Evolutionary conservation across 2,113 vertebrate genomes (phyloP), one percentile per base, ranked within the genome.

Genomic region (Orcinus orca): DNA sequence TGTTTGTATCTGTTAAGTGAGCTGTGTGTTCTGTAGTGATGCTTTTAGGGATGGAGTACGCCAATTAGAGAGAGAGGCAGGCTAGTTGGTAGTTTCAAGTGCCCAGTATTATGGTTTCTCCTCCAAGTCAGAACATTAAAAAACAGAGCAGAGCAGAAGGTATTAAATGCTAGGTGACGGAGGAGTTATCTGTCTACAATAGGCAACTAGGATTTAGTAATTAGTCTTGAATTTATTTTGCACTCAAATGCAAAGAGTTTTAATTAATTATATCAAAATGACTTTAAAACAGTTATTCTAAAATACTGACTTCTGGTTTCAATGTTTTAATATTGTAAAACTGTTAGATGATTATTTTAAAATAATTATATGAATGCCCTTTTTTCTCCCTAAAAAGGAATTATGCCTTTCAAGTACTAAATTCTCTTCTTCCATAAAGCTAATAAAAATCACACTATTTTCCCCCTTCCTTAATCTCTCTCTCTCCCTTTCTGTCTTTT

Each of bases 201-300:
- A 62, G 53, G 10, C 44, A 88, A 36, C 18, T 71, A 29, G 18
- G 13, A 65, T 76, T 88, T 84, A 65, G 74, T 76, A 93, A 79
- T 47, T 77, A 85, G 58, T 31, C 67, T 95, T 55, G 21, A 80
- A 63, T 87, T 95, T 47, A 84, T 87, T 90, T 87, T 94, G 50
- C 5, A 80, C 20, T 85, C 21, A 81, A 92, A 88, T 58, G 7
- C 33, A 82, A 60, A 74, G 73, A 76, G 10, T 86, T 96, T 92
- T 73, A 58, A 26, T 80, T 93, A 77, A 76, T 95, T 95, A 65
- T 63, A 41, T 41, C 18, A 80, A 26, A 90, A 65, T 77, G 8
- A 63, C 1, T 90, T 92, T 84, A 80, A 81, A 94, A 73, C 53
- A 87, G 38, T 90, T 87, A 47, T 81, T 96, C 31, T 77, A 77